Evolutionary conservation across 2,888 invertebrate species (phyloP), one percentile per base, ranked within the genome.

Genomic region (Aphidius colemani): DNA sequence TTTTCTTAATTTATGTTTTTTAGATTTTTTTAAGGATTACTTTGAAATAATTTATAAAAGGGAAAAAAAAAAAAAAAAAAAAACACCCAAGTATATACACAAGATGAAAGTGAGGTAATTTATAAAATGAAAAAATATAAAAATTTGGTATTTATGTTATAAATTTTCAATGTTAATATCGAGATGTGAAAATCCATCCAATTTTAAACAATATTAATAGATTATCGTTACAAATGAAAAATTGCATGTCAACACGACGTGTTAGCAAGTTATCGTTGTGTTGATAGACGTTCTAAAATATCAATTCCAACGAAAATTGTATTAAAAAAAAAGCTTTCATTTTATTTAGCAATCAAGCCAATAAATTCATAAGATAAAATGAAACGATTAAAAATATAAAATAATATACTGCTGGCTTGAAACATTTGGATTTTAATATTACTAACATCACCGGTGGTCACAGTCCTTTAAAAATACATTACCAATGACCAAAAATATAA

Each of bases 171-270:
- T 11, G 39, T 57, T 46, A 10, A 57, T 46, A 57, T 39, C 41
- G 30, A 50, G 10, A 43, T 40, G 30, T 44, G 55, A 55, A 41
- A 64, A 53, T 55, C 44, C 55, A 8, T 55, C 48, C 41, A 43
- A 40, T 63, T 46, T 46, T 18, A 10, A 59, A 18, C 55, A 69
- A 70, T 71, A 71, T 73, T 75, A 75, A 75, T 72, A 69, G 69
- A 59, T 55, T 64, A 66, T 75, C 70, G 70, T 72, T 72, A 74
- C 65, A 68, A 10, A 61, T 74, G 73, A 75, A 70, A 72, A 75
- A 74, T 75, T 69, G 69, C 65, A 71, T 74, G 73, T 74, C 73
- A 74, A 65, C 62, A 61, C 70, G 70, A 71, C 69, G 61, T 71
- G 73, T 72, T 71, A 58, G 70, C 66, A 59, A 57, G 46, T 57